phyloP scores from a whole-genome alignment of 2,888 invertebrate species.

The Timema cristinae region DNA sequence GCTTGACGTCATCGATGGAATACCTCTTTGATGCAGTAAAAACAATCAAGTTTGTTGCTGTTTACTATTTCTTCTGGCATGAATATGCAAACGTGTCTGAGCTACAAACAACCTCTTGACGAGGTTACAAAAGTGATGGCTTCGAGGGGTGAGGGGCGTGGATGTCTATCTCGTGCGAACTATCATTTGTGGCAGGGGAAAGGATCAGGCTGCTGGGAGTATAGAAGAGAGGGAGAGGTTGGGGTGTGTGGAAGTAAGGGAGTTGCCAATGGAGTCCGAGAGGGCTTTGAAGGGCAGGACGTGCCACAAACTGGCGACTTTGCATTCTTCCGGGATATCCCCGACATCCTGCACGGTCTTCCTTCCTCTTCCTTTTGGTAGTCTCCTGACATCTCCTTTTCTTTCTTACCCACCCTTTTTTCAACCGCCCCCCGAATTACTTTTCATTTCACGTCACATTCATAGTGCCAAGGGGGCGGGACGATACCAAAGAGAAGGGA shows the following conservation, averaged over 20 bases:
- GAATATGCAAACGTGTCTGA: no score
- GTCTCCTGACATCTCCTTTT: constrained; percentile 2
- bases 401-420: not conserved
- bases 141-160: no score
- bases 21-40: no score
- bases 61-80: no score
- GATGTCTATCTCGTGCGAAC: no score
- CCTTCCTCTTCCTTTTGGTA: not conserved
- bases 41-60: no score
- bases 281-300: not conserved
- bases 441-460: constrained; percentile 30
- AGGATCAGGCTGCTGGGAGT: no score
- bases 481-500: constrained; percentile 8
- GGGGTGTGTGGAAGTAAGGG: not conserved
- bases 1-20: no score
- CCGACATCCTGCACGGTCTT: not conserved
- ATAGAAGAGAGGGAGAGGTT: no score
- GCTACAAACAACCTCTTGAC: no score
- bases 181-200: no score
- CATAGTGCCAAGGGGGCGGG: constrained; percentile 17
- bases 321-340: constrained; percentile 8
- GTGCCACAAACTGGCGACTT: constrained; percentile 11
- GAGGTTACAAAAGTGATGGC: no score
- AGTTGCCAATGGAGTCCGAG: constrained; percentile 5
- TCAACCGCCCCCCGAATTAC: constrained; percentile 23